Conservation (phyloP, 1,140 invertebrate genomes). For the Bombus soroeensis region DNA sequence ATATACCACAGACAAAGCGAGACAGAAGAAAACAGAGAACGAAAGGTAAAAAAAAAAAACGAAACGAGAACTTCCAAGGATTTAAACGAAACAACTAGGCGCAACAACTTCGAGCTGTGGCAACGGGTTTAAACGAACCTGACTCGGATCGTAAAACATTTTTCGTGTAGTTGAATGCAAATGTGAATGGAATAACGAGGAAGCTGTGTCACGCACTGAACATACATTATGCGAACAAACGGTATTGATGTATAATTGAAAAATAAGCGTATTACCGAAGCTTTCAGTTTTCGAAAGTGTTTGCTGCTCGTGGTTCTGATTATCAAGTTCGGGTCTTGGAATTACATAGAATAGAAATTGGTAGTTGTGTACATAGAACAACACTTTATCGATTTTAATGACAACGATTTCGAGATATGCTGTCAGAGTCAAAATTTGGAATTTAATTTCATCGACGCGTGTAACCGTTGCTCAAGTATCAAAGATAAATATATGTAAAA, state of each 20-base stretch:
- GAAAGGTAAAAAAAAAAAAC: background rate
- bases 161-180: conserved; percentile 14
- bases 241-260: background rate
- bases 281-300: background rate
- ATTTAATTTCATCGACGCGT: too few species aligned
- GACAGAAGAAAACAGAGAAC: background rate
- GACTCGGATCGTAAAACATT: background rate
- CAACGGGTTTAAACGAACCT: conserved; percentile 11
- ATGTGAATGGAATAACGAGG: background rate
- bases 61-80: conserved; percentile 16
- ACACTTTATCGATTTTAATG: too few species aligned
- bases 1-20: background rate
- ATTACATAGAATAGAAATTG: too few species aligned
- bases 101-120: background rate
- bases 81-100: conserved; percentile 12
- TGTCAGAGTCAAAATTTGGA: too few species aligned
- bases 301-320: background rate
- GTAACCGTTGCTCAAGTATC: too few species aligned
- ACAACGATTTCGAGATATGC: too few species aligned
- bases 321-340: background rate
- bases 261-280: too few species aligned
- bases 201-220: background rate
- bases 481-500: too few species aligned
- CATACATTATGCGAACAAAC: background rate
- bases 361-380: too few species aligned